Evolutionary conservation across 2,113 vertebrate genomes (phyloP).

Genomic region (Chaetops frenatus): DNA sequence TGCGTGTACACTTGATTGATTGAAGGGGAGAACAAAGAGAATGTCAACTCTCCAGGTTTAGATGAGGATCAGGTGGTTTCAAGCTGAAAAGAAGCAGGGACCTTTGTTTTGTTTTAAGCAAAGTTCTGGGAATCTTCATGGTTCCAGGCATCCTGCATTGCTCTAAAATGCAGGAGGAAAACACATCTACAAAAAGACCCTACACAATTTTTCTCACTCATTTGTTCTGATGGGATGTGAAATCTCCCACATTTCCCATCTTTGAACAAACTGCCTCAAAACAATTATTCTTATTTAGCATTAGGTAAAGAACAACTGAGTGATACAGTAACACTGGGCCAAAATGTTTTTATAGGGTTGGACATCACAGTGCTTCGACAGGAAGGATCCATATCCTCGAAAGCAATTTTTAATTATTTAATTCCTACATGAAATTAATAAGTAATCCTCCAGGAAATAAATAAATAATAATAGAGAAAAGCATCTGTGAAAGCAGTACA

Average conservation of each 20-base stretch:
- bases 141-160: background rate
- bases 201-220: background rate
- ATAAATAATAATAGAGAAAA: background rate
- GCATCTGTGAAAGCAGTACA: background rate
- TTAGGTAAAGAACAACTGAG: background rate
- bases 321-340: background rate
- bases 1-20: background rate
- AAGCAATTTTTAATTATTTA: background rate
- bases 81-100: conserved; percentile 13
- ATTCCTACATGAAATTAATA: background rate
- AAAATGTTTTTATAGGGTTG: background rate
- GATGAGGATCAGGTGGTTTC: conserved; percentile 38
- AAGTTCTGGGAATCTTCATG: background rate
- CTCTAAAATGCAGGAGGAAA: background rate
- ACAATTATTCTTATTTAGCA: background rate
- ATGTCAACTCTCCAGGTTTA: conserved; percentile 15
- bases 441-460: background rate
- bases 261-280: background rate
- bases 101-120: background rate
- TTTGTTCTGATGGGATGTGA: background rate
- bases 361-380: accelerated
- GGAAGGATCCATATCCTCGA: background rate
- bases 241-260: background rate
- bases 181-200: background rate
- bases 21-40: conserved; percentile 43